phyloP scores from a whole-genome alignment of 2,888 invertebrate species.

The Fissipunctia ypsillon region DNA sequence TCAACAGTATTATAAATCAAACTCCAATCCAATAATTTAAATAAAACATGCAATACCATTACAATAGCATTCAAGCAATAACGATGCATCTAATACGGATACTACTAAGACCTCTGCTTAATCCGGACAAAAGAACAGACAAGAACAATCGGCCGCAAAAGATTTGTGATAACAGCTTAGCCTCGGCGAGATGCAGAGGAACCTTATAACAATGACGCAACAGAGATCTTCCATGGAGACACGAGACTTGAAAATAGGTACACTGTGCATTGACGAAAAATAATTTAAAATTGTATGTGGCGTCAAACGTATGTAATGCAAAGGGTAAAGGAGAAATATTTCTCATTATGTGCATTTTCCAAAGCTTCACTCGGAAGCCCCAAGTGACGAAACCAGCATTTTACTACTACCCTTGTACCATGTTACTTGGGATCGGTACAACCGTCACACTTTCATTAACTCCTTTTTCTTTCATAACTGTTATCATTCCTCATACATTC shows the following conservation, averaged over 20 bases:
- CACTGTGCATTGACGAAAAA: not conserved
- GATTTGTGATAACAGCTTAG: constrained; percentile 52
- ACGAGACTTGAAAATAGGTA: not conserved
- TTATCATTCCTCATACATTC: not conserved
- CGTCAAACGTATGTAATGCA: not conserved
- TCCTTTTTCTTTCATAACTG: not conserved
- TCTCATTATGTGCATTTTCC: not conserved
- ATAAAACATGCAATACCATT: not conserved
- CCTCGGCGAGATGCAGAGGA: constrained; percentile 13
- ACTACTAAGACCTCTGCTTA: constrained; percentile 4
- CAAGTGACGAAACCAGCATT: not conserved
- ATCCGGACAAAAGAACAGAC: constrained; percentile 14
- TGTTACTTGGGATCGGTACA: not conserved
- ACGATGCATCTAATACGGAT: not conserved
- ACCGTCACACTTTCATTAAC: not conserved
- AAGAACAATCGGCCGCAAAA: constrained; percentile 50
- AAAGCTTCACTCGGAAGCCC: not conserved
- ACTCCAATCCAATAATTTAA: not conserved
- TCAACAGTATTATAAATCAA: not conserved
- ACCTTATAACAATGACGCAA: constrained; percentile 1
- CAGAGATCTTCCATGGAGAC: not conserved
- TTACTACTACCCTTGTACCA: not conserved
- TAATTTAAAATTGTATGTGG: not conserved
- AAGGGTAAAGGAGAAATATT: not conserved
- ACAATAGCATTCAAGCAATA: not conserved